Base-by-base conservation (phyloP, 2,888 invertebrate species). In the Timandra comae region DNA sequence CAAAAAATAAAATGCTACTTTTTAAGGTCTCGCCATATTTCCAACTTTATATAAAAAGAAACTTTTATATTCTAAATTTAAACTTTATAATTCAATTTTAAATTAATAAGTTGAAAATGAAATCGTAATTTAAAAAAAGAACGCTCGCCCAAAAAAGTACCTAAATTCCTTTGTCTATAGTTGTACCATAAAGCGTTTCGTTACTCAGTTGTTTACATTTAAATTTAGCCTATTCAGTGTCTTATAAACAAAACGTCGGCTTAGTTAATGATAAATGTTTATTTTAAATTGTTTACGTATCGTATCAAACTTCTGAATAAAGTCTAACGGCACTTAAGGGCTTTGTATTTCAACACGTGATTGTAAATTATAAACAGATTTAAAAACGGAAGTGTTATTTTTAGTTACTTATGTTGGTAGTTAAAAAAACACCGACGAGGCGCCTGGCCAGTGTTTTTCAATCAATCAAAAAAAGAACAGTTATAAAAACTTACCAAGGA, bases 231-330 rank as follows among this genome's bases (percentile, higher is more conserved):
- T 38, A 11, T 31, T 31, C 19, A n/a, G 32, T 30, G 29, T 33
- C 32, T 30, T 34, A 37, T 42, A 44, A 45, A 47, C 47, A 42
- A 36, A 32, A 12, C 21, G 25, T 12, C 20, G 29, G 30, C 36
- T 34, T 25, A 37, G 43, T 37, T 40, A 39, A 46, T 47, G 30
- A 35, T 26, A 30, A 38, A 40, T 43, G 32, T 46, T 48, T 46
- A 32, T 35, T 35, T 40, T 40, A 35, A 36, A 38, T 34, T 34
- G 31, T 38, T 42, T 42, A 38, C 27, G 35, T n/a, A 16, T 16
- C 30, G 27, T 41, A 30, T 38, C 36, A 30, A 27, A 28, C 28
- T 30, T 25, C 33, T 31, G 38, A 34, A 24, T 24, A 24, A 37
- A 38, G 43, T 37, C 23, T 28, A 13, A 22, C 9, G 21, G 23